These are phyloP conservation scores for Scomber japonicus DNA, from an alignment of 2,113 vertebrate species.

Conservation along the genomic window DNA sequence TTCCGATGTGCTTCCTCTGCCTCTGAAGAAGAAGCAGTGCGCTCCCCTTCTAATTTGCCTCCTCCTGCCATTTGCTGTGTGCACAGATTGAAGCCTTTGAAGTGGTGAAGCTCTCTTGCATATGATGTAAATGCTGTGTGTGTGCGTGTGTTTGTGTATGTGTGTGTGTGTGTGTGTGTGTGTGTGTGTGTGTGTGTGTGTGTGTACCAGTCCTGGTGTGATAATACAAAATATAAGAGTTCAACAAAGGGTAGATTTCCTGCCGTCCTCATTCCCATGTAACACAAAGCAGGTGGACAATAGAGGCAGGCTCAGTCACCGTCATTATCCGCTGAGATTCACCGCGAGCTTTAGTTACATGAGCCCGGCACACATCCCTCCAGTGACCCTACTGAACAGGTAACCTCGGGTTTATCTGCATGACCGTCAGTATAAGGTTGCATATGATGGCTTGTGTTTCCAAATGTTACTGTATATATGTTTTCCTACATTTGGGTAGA, in stretches of 20 bases:
- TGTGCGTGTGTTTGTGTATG: too few species aligned
- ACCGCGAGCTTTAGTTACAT: conserved; percentile 72
- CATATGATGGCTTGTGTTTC: conserved; percentile 44
- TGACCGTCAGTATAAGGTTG: conserved; percentile 60
- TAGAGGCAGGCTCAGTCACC: conserved; percentile 59
- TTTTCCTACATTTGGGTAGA: conserved; percentile 7
- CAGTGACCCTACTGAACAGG: conserved; percentile 49
- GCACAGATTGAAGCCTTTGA: conserved; percentile 65
- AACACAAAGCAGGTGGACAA: conserved; percentile 82
- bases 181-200: conserved; percentile 29
- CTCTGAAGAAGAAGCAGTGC: conserved; percentile 55
- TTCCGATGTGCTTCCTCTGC: conserved; percentile 71
- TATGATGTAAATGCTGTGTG: conserved; percentile 30
- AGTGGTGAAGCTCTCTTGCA: conserved; percentile 52
- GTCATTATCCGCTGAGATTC: conserved; percentile 61
- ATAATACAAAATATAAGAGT: conserved; percentile 71
- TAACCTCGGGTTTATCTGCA: conserved; percentile 58
- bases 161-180: conserved; percentile 1
- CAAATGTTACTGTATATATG: conserved; percentile 28
- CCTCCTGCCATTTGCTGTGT: conserved; percentile 70
- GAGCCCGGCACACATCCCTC: conserved; percentile 57
- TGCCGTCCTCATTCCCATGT: conserved; percentile 85
- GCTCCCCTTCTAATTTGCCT: conserved; percentile 76
- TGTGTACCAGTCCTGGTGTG: conserved; percentile 40
- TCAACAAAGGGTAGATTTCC: conserved; percentile 79